Base-by-base conservation (phyloP, 2,888 invertebrate species). In the Hypercompe scribonia region DNA sequence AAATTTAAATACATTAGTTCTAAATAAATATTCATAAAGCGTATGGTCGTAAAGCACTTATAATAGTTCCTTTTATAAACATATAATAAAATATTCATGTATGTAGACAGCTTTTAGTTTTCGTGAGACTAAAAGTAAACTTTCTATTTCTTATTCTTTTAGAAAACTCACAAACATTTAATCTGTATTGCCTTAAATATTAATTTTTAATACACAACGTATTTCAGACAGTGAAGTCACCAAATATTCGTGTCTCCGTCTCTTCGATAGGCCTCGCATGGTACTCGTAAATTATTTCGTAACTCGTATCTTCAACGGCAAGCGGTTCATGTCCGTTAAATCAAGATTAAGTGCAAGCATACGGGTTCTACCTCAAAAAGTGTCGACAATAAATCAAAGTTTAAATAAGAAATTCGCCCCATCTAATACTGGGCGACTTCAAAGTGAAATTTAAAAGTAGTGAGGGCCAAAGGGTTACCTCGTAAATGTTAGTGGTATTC, bases 311-410 rank as follows among this genome's bases (percentile, higher is more conserved):
- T 89, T 82, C 79, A 88, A 84, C 82, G 90, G 90, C 93, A 91
- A 90, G 87, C 88, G 88, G 89, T 89, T 89, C 89, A 90, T 84
- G 92, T 90, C 92, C 84, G 89, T 88, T 94, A 93, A 94, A 94
- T 95, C 94, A 94, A 93, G 95, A 94, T 93, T 91, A 91, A 94
- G 90, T 91, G 87, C 88, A 72, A 88, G 79, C 91, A 92, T 90
- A 92, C 90, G 90, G 89, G 90, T 90, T 88, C 89, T 93, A 90
- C 91, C 90, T 94, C 93, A 94, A 91, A 92, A 91, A 86, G 81
- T 90, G 93, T 93, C 93, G 81, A 77, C 87, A 65, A 91, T 94
- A 95, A 94, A 95, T 95, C 94, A 94, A 90, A 86, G 87, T 87
- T 90, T 91, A 91, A 86, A 86, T 88, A 91, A 93, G 92, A 94